phyloP scores from a whole-genome alignment of 1,140 invertebrate species.

The Drosophila ogumai region DNA sequence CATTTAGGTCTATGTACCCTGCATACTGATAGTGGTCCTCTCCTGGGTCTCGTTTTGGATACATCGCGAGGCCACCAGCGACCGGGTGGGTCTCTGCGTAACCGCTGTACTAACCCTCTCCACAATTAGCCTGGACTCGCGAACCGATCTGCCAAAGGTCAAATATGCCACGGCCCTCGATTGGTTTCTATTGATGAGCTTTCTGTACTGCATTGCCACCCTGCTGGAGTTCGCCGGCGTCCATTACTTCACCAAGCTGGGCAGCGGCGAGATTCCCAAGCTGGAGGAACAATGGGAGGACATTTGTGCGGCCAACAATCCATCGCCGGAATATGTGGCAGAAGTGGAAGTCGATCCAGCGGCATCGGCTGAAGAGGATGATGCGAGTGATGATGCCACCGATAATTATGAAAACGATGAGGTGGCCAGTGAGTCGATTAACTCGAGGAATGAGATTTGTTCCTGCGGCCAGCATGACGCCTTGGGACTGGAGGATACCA shows the following conservation, averaged over 20 bases:
- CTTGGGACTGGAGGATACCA: conserved; percentile 33
- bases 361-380: conserved; percentile 25
- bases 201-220: conserved; percentile 96
- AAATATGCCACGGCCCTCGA: conserved; percentile 96
- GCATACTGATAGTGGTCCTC: conserved; percentile 96
- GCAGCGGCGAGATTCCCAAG: conserved; percentile 92
- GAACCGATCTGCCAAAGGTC: conserved; percentile 96
- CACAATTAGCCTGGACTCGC: conserved; percentile 95
- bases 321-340: conserved; percentile 4
- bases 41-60: conserved; percentile 99
- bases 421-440: conserved; percentile 54
- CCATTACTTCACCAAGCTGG: conserved; percentile 97
- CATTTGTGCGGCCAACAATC: conserved; percentile 47
- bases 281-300: conserved; percentile 93
- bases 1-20: conserved; percentile 94
- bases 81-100: conserved; percentile 90
- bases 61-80: conserved; percentile 95
- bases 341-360: conserved; percentile 4
- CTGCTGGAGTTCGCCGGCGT: conserved; percentile 97
- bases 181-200: conserved; percentile 97
- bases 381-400: conserved; percentile 36
- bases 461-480: conserved; percentile 54
- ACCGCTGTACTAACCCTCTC: conserved; percentile 96
- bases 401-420: conserved; percentile 50
- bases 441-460: conserved; percentile 63